Conservation (phyloP, 2,797 vertebrate species). For the Rhinella marina region DNA sequence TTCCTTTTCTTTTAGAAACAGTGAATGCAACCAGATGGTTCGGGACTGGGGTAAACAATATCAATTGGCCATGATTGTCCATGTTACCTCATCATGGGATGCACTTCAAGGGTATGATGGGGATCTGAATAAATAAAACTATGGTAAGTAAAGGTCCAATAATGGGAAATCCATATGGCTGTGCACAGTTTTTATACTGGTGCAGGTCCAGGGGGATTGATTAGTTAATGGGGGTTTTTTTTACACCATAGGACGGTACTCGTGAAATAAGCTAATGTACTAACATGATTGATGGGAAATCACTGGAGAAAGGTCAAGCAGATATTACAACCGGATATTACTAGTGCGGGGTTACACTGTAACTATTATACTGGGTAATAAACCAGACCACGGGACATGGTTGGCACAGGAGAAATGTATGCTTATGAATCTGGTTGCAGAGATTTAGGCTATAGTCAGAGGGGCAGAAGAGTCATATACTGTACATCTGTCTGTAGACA, state of each 20-base stretch:
- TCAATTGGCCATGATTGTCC: too few species aligned
- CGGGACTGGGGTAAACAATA: too few species aligned
- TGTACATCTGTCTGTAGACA: neutral
- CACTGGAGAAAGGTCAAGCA: neutral
- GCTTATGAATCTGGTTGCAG: neutral
- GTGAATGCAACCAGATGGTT: too few species aligned
- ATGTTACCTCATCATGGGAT: neutral
- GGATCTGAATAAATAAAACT: neutral
- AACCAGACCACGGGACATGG: neutral
- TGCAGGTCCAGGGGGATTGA: neutral
- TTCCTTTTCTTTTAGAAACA: too few species aligned
- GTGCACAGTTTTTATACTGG: neutral
- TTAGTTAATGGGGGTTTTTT: neutral
- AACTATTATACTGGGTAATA: neutral
- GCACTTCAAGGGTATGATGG: neutral
- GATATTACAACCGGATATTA: neutral
- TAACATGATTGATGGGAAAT: neutral
- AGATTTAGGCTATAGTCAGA: neutral
- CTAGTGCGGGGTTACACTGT: neutral
- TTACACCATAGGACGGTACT: neutral
- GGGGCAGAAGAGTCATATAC: neutral
- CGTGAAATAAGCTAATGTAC: neutral
- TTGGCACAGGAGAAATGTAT: too few species aligned
- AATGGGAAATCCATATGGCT: neutral
- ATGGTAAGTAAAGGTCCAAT: neutral